These are phyloP conservation scores for Apoda limacodes DNA, from an alignment of 2,888 invertebrate genomes.

Conservation along the genomic window DNA sequence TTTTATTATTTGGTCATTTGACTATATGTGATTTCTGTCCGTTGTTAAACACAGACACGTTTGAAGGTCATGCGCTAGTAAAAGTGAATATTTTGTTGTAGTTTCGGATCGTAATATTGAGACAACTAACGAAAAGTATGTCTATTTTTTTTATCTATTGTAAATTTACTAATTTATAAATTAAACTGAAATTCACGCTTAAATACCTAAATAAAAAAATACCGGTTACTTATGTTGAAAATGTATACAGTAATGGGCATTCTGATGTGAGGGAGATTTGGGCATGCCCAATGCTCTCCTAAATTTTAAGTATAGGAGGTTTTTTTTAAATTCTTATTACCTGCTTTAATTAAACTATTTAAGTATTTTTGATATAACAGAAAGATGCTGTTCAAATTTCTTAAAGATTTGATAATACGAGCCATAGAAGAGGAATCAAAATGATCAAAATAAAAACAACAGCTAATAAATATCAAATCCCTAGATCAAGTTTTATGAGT, in stretches of 20 bases:
- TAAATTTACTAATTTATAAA: constrained; percentile 9
- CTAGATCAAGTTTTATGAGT: constrained; percentile 14
- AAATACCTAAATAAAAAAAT: constrained; percentile 10
- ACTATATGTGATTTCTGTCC: constrained; percentile 6
- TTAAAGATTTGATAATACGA: constrained; percentile 16
- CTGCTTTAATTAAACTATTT: constrained; percentile 2
- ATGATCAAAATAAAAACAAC: constrained; percentile 16
- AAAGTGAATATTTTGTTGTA: constrained; percentile 10
- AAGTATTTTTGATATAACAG: constrained; percentile 10
- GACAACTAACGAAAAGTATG: constrained; percentile 6
- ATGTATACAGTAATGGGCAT: constrained; percentile 10
- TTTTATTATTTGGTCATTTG: too few species aligned
- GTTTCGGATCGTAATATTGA: constrained; percentile 6
- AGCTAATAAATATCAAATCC: constrained; percentile 16
- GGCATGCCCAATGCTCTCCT: constrained; percentile 17
- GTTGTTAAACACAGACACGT: constrained; percentile 7
- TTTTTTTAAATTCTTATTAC: constrained; percentile 7
- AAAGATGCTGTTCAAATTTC: constrained; percentile 13
- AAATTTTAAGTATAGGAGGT: constrained; percentile 7
- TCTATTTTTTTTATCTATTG: constrained; percentile 5
- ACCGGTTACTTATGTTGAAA: constrained; percentile 12
- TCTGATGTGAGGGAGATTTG: constrained; percentile 14
- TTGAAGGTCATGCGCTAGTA: constrained; percentile 3
- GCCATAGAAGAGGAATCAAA: constrained; percentile 17
- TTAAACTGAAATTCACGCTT: constrained; percentile 9